Evolutionary conservation across 2,113 vertebrate genomes (phyloP).

Genomic region (Phyllostomus hastatus): DNA sequence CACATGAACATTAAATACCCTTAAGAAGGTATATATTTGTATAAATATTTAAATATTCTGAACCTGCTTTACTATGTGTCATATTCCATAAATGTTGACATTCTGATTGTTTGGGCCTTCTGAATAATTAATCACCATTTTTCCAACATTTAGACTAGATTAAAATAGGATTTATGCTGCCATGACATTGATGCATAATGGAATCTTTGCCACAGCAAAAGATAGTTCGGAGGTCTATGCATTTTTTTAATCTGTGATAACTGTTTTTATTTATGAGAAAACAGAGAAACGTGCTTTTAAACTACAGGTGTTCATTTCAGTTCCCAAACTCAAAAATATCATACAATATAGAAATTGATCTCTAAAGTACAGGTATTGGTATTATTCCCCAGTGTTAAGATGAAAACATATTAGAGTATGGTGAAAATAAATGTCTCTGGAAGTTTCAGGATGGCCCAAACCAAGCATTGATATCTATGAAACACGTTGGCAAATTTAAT

Average conservation of each 20-base stretch:
- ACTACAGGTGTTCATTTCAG: neutral
- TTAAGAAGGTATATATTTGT: neutral
- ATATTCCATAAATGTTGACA: neutral
- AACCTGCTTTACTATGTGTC: neutral
- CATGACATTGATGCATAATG: neutral
- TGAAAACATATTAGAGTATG: neutral
- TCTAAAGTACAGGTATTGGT: neutral
- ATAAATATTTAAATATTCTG: constrained; percentile 22
- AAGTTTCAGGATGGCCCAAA: neutral
- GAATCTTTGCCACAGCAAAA: neutral
- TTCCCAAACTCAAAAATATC: neutral
- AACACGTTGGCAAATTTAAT: neutral
- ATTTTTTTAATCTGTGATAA: constrained; percentile 1
- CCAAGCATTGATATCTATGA: neutral
- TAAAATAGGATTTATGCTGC: neutral
- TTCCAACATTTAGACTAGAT: neutral
- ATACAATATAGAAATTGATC: neutral
- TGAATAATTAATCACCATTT: neutral
- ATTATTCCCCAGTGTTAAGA: neutral
- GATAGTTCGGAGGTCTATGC: neutral
- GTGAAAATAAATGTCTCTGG: neutral
- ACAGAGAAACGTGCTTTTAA: neutral
- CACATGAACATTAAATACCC: neutral
- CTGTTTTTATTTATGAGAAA: neutral
- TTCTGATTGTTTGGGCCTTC: neutral